Evolutionary conservation across 2,888 invertebrate species (phyloP), one percentile per base, ranked within the genome.

Genomic region (Oligia fasciuncula): DNA sequence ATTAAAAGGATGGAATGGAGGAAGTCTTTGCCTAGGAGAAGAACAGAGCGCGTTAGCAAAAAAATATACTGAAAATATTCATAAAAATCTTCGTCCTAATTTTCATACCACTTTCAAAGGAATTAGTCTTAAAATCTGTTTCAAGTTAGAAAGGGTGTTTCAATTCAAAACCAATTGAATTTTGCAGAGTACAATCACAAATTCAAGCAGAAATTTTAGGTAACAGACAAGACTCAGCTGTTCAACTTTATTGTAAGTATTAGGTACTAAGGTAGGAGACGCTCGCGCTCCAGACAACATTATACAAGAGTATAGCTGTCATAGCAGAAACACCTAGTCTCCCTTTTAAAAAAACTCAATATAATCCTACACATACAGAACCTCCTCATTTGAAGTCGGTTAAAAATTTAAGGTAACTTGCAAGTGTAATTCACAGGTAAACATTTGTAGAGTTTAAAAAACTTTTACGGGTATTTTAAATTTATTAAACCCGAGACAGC

Each of bases 191-290:
- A 46, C 43, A 51, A 73, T 74, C 40, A 29, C 63, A 63, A 62
- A 78, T 54, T 79, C 51, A 63, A 69, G 17, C 35, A 77, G 29
- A 79, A 79, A 4, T 46, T 54, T 29, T 40, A 54, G 11, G n/a
- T 51, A 51, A 60, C n/a, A 43, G 60, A 79, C 8, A 74, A n/a
- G 19, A 60, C 4, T 66, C 14, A 17, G 19, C 19, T 54, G 60
- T 43, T 35, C 35, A 81, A 74, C 35, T 62, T 75, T 11, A 66
- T 40, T 73, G 14, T 72, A 54, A 49, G n/a, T 65, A 35, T 35
- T 54, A 23, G 3, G 2, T 11, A 63, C 19, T 40, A 54, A 79
- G 46, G 70, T 23, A 46, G 1, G 13, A 57, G n/a, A 65, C 17
- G 29, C 65, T 65, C 40, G 57, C 17, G 29, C 65, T 65, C 40